Evolutionary conservation across 2,797 vertebrate genomes (phyloP).

Genomic region (Sarcophilus harrisii): DNA sequence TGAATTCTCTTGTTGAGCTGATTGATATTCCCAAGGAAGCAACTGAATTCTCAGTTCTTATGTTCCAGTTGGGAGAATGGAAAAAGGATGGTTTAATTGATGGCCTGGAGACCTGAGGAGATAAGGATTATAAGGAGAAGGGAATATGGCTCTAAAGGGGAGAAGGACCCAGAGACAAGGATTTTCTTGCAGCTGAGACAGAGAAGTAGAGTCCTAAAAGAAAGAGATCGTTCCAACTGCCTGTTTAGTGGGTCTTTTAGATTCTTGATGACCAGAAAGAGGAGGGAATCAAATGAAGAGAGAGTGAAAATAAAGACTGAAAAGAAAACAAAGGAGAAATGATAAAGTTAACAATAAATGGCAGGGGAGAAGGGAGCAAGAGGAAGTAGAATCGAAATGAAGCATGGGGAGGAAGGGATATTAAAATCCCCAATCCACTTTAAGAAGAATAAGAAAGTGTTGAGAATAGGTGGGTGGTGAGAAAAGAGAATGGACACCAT

Average conservation of each 20-base stretch:
- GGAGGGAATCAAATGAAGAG: slow-evolving; percentile 66
- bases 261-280: slow-evolving; percentile 53
- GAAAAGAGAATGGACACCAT: not conserved
- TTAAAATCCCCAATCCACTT: not conserved
- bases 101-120: not conserved
- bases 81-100: not conserved
- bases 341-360: slow-evolving; percentile 41
- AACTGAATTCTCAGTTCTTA: not conserved
- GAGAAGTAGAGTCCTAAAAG: not conserved
- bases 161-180: not conserved
- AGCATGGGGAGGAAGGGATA: not conserved
- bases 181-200: not conserved
- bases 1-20: not conserved
- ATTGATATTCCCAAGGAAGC: slow-evolving; percentile 17
- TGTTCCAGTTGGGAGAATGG: not conserved
- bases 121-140: not conserved
- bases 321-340: slow-evolving; percentile 47
- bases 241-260: slow-evolving; percentile 11
- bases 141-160: not conserved
- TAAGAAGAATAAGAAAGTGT: not conserved
- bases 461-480: not conserved
- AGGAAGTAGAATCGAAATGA: slow-evolving; percentile 65
- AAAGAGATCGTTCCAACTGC: slow-evolving; percentile 5
- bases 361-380: slow-evolving; percentile 19
- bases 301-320: slow-evolving; percentile 63